These are phyloP conservation scores for Apus apus DNA, from an alignment of 2,113 vertebrate genomes.

Conservation along the genomic window DNA sequence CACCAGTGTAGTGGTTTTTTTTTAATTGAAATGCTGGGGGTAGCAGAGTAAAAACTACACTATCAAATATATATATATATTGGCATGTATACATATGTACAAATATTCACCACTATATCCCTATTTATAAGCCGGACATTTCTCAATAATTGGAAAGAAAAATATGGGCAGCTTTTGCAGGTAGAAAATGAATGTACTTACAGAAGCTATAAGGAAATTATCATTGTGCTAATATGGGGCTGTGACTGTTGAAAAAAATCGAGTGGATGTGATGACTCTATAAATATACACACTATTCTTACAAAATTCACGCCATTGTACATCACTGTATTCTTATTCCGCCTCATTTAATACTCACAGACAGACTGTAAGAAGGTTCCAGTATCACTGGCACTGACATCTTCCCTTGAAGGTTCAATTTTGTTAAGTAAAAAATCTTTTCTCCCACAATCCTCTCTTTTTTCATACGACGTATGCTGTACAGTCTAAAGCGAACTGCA, in stretches of 20 bases:
- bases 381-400: constrained; percentile 92
- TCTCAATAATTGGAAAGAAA: not conserved
- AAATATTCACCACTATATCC: not conserved
- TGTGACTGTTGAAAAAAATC: not conserved
- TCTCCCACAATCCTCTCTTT: constrained; percentile 96
- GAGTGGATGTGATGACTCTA: not conserved
- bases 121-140: not conserved
- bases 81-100: not conserved
- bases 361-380: constrained; percentile 90
- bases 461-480: constrained; percentile 93
- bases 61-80: not conserved
- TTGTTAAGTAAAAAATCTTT: constrained; percentile 98
- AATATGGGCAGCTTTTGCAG: not conserved
- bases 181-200: not conserved
- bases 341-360: constrained; percentile 84
- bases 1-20: not conserved
- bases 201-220: not conserved
- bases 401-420: constrained; percentile 97
- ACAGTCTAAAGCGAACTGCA: constrained; percentile 93
- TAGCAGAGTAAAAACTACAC: not conserved
- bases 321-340: constrained; percentile 39
- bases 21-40: not conserved
- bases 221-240: not conserved
- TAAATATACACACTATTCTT: constrained; percentile 22
- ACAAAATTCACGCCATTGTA: constrained; percentile 35